Evolutionary conservation across 92 coral and sea anemone species (phyloP).

Genomic region (Umimayanthus chanpuru): DNA sequence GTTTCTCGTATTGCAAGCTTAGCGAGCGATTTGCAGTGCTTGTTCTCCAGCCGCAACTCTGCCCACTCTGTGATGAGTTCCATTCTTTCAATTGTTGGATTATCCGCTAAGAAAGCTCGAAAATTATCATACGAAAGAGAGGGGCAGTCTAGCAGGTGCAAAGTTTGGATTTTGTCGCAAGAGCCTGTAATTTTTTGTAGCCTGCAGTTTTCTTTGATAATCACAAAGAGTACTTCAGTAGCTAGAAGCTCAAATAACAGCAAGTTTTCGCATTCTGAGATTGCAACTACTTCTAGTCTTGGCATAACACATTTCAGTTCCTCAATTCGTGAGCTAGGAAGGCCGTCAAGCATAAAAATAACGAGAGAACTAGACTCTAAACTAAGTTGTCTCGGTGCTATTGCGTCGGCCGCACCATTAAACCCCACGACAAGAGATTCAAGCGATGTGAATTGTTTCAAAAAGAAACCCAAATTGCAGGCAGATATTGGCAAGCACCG

Average conservation of each 20-base stretch:
- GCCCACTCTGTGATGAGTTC: conserved; percentile 70
- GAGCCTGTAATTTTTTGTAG: conserved; percentile 52
- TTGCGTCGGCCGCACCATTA: conserved; percentile 20
- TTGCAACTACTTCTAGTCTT: conserved; percentile 65
- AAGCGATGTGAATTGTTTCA: conserved; percentile 59
- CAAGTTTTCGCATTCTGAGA: conserved; percentile 68
- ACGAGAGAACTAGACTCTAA: conserved; percentile 63
- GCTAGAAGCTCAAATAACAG: conserved; percentile 63
- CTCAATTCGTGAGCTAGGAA: conserved; percentile 67
- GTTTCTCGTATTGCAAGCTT: conserved; percentile 71
- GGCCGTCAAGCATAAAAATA: conserved; percentile 68
- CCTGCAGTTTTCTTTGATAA: conserved; percentile 58
- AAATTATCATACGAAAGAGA: conserved; percentile 47
- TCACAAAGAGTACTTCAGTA: conserved; percentile 53
- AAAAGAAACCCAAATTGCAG: conserved; percentile 56
- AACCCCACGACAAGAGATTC: conserved; percentile 66
- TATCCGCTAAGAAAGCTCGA: conserved; percentile 50
- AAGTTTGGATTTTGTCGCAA: conserved; percentile 59
- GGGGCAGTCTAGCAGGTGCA: conserved; percentile 70
- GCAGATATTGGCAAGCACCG: conserved; percentile 64
- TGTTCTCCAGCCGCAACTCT: conserved; percentile 52
- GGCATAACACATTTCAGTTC: conserved; percentile 64
- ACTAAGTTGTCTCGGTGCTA: conserved; percentile 42
- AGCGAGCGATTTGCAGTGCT: conserved; percentile 58
- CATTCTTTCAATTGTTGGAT: conserved; percentile 59